phyloP scores from a whole-genome alignment of 1,140 invertebrate species.

The Megathymus violae region DNA sequence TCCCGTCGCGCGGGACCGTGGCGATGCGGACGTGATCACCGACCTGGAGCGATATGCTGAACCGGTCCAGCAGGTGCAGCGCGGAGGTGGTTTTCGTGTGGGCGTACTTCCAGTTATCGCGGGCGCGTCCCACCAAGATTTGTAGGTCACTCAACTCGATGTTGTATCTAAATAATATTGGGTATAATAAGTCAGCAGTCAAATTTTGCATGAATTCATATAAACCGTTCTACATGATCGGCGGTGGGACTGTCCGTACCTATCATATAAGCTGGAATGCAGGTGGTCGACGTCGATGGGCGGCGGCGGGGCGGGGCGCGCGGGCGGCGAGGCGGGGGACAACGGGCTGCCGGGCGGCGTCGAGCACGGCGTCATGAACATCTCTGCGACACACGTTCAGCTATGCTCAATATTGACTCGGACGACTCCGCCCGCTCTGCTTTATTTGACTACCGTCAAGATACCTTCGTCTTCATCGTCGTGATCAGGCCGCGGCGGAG shows the following conservation, averaged over 20 bases:
- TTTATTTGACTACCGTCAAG: too few species aligned
- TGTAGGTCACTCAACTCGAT: constrained; percentile 94
- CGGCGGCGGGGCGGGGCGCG: constrained; percentile 47
- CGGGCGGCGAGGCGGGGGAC: too few species aligned
- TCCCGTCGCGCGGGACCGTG: too few species aligned
- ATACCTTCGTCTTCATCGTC: constrained; percentile 81
- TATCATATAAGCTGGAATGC: constrained; percentile 91
- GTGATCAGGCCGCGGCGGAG: constrained; percentile 28
- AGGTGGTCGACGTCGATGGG: constrained; percentile 86
- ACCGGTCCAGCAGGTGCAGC: constrained; percentile 94
- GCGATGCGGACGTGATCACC: too few species aligned
- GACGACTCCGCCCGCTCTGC: too few species aligned
- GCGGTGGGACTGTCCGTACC: constrained; percentile 44
- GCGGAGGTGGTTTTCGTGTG: constrained; percentile 92
- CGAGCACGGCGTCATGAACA: constrained; percentile 96
- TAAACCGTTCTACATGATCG: not conserved
- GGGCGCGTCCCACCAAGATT: constrained; percentile 93
- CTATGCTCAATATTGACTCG: too few species aligned
- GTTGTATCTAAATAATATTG: constrained; percentile 85
- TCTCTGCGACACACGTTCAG: too few species aligned
- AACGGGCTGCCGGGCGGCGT: too few species aligned
- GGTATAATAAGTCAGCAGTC: not conserved
- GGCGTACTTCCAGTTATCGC: constrained; percentile 95
- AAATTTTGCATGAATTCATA: not conserved
- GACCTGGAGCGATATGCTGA: constrained; percentile 93